These are phyloP conservation scores for Passerina amoena DNA, from an alignment of 2,113 vertebrate genomes.

Conservation along the genomic window DNA sequence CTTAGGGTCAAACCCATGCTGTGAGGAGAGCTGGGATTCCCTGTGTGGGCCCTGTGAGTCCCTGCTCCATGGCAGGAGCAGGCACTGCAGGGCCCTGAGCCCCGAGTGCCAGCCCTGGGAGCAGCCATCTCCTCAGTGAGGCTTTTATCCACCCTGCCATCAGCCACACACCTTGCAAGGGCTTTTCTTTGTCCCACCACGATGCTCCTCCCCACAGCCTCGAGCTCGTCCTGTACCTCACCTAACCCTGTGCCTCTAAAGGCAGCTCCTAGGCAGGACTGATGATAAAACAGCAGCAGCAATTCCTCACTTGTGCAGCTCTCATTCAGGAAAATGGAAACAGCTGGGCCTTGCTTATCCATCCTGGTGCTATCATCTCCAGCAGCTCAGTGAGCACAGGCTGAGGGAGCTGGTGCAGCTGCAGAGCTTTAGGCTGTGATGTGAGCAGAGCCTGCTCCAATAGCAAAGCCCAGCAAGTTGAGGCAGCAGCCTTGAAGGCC, in stretches of 20 bases:
- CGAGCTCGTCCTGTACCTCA: background rate
- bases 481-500: background rate
- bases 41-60: accelerated
- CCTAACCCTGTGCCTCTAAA: background rate
- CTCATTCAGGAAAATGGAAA: background rate
- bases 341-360: background rate
- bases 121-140: background rate
- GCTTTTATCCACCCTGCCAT: background rate
- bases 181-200: background rate
- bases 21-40: background rate
- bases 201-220: background rate
- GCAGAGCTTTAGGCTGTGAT: background rate
- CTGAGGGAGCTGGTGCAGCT: background rate
- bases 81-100: background rate
- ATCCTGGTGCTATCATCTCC: accelerated
- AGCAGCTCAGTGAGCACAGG: background rate
- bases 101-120: background rate
- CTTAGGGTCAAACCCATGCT: background rate
- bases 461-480: background rate
- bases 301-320: background rate
- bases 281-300: background rate
- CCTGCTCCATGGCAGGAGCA: no score
- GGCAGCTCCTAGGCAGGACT: background rate
- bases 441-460: background rate
- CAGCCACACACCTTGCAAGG: background rate